Percentiles rank a stretch among this genome's conserved stretches.
Evolutionary conservation across 1,140 invertebrate species (phyloP).

Genomic region (Lordiphosa clarofinis): DNA sequence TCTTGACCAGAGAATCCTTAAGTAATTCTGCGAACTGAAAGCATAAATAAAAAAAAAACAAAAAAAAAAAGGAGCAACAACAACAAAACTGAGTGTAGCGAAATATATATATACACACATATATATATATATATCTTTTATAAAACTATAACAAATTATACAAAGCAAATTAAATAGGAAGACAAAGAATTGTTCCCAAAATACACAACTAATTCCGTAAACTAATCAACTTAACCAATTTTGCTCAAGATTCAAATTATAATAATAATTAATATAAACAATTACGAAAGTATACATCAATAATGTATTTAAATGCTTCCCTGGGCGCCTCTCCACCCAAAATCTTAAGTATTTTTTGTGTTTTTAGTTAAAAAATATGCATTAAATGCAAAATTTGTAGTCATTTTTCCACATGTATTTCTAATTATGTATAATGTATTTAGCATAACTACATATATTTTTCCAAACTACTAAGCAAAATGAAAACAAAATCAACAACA

Average conservation of each 20-base stretch:
- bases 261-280: conserved; percentile 23
- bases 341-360: conserved; percentile 54
- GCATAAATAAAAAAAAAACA: conserved; percentile 18
- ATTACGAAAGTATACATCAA: conserved; percentile 13
- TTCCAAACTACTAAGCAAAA: conserved; percentile 38
- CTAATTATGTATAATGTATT: conserved; percentile 41
- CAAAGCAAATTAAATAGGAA: conserved; percentile 17
- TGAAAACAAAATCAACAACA: conserved; percentile 3
- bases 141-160: conserved; percentile 34
- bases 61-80: conserved; percentile 9
- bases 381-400: conserved; percentile 69
- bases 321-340: conserved; percentile 24
- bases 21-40: conserved; percentile 38
- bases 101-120: conserved; percentile 30
- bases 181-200: conserved; percentile 29
- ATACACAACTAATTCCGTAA: conserved; percentile 30
- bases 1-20: conserved; percentile 24
- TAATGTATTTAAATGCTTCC: conserved; percentile 46
- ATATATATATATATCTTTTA: conserved; percentile 42
- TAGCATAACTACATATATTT: conserved; percentile 26
- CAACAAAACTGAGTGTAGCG: conserved; percentile 40
- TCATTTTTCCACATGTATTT: conserved; percentile 61
- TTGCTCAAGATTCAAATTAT: conserved; percentile 53
- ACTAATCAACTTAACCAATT: conserved; percentile 26
- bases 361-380: conserved; percentile 56